Conservation (phyloP, 1,140 invertebrate species). For the Phortica variegata region DNA sequence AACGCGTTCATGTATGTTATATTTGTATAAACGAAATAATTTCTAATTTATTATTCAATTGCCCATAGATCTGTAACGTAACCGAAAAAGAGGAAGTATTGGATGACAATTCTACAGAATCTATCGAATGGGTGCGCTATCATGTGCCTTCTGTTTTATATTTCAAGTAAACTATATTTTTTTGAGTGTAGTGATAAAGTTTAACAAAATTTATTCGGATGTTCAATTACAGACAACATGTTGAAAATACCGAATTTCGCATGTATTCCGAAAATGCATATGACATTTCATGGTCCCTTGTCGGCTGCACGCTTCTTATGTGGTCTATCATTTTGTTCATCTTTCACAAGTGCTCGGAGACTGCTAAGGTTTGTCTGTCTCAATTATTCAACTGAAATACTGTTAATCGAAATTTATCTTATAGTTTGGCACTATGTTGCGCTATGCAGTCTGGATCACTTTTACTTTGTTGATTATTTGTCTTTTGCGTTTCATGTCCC, state of each 20-base stretch:
- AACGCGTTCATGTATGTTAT: constrained; percentile 13
- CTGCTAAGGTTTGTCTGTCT: constrained; percentile 15
- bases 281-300: constrained; percentile 25
- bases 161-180: constrained; percentile 24
- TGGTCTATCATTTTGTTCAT: constrained; percentile 28
- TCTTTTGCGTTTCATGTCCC: constrained; percentile 29
- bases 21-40: too few relatives aligned
- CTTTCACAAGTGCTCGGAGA: constrained; percentile 35
- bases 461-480: constrained; percentile 24
- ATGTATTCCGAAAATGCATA: neutral
- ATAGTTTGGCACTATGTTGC: constrained; percentile 34
- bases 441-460: constrained; percentile 21
- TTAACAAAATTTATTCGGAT: neutral
- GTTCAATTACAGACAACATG: constrained; percentile 17
- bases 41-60: too few relatives aligned
- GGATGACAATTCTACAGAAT: too few relatives aligned
- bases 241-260: neutral
- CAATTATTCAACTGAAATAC: neutral
- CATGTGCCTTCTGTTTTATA: constrained; percentile 40
- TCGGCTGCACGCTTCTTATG: constrained; percentile 7
- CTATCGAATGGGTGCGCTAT: too few relatives aligned
- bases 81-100: too few relatives aligned
- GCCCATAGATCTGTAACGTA: too few relatives aligned
- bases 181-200: neutral
- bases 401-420: neutral